These are phyloP conservation scores for Mastigias papua DNA, from an alignment of 30 jellyfish, hydroid and myxozoan species.

Conservation along the genomic window DNA sequence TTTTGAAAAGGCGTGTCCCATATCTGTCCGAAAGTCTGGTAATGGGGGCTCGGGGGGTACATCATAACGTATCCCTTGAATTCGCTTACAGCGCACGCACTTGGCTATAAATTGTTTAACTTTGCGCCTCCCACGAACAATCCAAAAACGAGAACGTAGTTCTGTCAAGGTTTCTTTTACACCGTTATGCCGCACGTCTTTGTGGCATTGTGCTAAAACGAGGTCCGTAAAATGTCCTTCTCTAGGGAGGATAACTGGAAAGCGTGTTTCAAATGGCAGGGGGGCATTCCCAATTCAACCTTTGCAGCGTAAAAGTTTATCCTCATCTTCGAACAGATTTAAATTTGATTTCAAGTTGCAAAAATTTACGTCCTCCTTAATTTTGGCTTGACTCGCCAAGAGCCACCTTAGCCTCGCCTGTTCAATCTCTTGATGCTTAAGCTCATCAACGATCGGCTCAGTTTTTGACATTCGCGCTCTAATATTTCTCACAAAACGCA, in stretches of 20 bases:
- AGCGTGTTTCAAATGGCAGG: background rate
- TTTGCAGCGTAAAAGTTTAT: background rate
- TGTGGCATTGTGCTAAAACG: background rate
- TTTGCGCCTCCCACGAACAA: conserved; percentile 6
- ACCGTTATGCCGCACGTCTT: conserved; percentile 11
- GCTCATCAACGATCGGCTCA: background rate
- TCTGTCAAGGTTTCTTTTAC: conserved; percentile 50
- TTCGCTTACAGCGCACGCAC: conserved; percentile 14
- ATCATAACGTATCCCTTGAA: conserved; percentile 16
- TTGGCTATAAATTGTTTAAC: background rate
- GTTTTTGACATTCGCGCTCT: background rate
- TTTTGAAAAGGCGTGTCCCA: background rate
- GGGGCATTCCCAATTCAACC: background rate
- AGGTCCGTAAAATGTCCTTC: background rate
- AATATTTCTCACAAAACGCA: background rate
- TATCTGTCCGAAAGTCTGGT: conserved; percentile 9
- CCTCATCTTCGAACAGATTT: background rate
- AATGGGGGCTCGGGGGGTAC: conserved; percentile 30
- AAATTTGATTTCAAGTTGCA: background rate
- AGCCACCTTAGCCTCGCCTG: background rate
- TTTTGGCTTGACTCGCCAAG: background rate
- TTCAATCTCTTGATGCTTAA: background rate
- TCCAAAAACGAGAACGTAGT: conserved; percentile 41
- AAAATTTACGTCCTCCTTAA: background rate
- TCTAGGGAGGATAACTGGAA: background rate